Evolutionary conservation across 2,113 vertebrate species (phyloP), one percentile per base, ranked within the genome.

Genomic region (Typhlomys cinereus): DNA sequence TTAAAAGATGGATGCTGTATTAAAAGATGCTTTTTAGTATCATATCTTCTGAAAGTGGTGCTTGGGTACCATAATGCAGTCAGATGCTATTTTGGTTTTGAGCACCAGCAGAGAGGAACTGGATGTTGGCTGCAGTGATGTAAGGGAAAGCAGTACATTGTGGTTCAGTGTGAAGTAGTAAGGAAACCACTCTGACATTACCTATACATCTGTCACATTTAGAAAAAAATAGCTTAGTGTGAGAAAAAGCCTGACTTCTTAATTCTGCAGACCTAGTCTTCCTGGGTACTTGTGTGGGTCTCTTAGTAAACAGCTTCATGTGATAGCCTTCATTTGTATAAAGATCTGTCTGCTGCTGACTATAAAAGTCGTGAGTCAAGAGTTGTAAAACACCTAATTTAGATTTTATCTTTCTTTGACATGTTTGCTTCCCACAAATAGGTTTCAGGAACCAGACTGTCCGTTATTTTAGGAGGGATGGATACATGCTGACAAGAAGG

Each of bases 181-280:
- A 92, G 61, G n/a, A 66, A 74, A 7, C 46, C 25, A 41, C 23
- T n/a, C 10, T 12, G 23, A 59, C 57, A 48, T 94, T 84, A 91
- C 86, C 75, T 96, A 66, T 27, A 46, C 9, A 91, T 50, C 92
- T 78, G 62, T 41, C 88, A 90, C 57, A 18, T 46, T n/a, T 62
- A 89, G 44, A 74, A 25, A 5, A n/a, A 44, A 66, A 83, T 50
- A 14, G 66, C 64, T 73, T 36, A 39, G 64, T 71, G 81, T 80
- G 81, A 91, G 93, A 92, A 93, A 57, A 92, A 83, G 20, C 70
- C 59, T 92, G 83, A n/a, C 18, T 71, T 87, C 79, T 92, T 82
- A 88, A 78, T 71, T 83, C 54, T 83, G n/a, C 39, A 71, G 41
- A 76, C 74, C 54, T 80, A 70, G 59, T 64, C 48, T 76, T 67